phyloP scores from a whole-genome alignment of 2,797 vertebrate species.

The Distichodus sexfasciatus region DNA sequence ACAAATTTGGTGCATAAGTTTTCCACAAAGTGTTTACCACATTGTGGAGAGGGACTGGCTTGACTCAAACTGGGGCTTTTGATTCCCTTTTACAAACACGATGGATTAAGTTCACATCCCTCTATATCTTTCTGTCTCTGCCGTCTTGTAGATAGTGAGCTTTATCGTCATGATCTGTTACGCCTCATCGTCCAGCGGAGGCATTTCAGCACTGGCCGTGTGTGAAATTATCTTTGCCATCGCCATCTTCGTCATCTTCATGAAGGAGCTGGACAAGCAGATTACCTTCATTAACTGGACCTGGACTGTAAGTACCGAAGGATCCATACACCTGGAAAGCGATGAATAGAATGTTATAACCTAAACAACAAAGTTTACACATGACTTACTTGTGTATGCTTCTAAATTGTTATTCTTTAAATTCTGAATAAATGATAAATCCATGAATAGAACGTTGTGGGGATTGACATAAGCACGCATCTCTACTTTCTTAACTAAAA shows the following conservation, averaged over 20 bases:
- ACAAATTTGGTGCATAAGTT: no score
- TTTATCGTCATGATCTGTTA: slow-evolving; percentile 83
- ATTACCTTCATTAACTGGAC: slow-evolving; percentile 76
- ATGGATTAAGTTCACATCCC: no score
- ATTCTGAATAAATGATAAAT: no score
- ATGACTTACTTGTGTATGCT: not conserved
- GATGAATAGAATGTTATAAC: not conserved
- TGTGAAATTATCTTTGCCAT: slow-evolving; percentile 72
- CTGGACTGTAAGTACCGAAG: slow-evolving; percentile 82
- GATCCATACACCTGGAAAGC: not conserved
- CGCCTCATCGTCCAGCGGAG: slow-evolving; percentile 55
- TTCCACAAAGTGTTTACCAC: no score
- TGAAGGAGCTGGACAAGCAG: slow-evolving; percentile 77
- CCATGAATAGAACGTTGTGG: no score
- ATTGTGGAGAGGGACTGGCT: no score
- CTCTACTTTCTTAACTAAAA: no score
- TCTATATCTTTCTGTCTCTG: not conserved
- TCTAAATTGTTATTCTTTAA: no score
- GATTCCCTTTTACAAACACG: no score
- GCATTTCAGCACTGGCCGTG: slow-evolving; percentile 71
- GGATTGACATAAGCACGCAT: no score
- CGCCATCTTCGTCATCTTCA: slow-evolving; percentile 78
- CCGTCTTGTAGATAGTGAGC: slow-evolving; percentile 68
- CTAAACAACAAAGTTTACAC: not conserved
- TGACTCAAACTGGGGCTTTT: no score